These are phyloP conservation scores for Catalaphyllia jardinei DNA, from an alignment of 64 coral and sea anemone genomes.

Conservation along the genomic window DNA sequence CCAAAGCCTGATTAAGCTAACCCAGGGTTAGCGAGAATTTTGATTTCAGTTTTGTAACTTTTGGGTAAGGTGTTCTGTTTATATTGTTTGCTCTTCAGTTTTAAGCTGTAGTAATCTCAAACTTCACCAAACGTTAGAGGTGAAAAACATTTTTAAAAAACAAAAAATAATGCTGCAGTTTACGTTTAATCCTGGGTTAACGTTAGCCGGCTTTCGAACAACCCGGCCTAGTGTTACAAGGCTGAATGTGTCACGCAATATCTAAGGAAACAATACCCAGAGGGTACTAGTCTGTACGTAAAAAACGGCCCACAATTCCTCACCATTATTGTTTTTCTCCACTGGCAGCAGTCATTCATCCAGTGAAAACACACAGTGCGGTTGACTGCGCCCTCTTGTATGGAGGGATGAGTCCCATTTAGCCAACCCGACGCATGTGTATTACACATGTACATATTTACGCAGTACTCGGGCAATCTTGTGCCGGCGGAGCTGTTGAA, in stretches of 20 bases:
- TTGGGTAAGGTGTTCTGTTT: too few relatives aligned
- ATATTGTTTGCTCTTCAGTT: too few relatives aligned
- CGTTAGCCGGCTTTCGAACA: too few relatives aligned
- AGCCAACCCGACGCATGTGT: constrained; percentile 23
- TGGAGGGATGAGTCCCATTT: constrained; percentile 6
- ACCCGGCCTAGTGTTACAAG: too few relatives aligned
- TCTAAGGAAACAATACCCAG: neutral
- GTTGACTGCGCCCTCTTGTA: constrained; percentile 10
- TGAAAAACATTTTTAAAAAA: too few relatives aligned
- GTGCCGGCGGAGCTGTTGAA: constrained; percentile 20
- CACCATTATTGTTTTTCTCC: neutral
- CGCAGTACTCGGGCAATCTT: neutral
- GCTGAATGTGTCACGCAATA: constrained; percentile 1
- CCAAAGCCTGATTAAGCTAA: too few relatives aligned
- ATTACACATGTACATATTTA: neutral
- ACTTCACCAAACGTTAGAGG: too few relatives aligned
- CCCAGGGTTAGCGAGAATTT: too few relatives aligned
- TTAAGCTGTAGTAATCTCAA: too few relatives aligned
- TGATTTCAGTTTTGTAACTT: too few relatives aligned
- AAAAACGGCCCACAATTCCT: constrained; percentile 30
- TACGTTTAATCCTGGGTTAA: too few relatives aligned
- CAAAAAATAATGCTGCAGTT: too few relatives aligned
- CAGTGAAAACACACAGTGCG: constrained; percentile 8
- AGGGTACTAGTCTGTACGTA: neutral
- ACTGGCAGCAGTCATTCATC: neutral